phyloP scores from a whole-genome alignment of 2,113 vertebrate species.

The Grantiella picta region DNA sequence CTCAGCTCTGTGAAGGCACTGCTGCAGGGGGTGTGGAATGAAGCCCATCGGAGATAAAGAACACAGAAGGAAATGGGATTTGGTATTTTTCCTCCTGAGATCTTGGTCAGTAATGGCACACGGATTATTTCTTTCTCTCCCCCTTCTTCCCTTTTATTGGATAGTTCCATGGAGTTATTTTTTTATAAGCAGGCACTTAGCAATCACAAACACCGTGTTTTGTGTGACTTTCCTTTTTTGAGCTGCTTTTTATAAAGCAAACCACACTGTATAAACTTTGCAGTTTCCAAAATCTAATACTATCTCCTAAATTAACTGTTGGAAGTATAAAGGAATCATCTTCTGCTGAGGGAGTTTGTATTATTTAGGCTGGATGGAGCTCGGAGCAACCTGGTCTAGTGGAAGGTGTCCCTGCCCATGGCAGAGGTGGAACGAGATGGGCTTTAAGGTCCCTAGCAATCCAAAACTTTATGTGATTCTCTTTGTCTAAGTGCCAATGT shows the following conservation, averaged over 20 bases:
- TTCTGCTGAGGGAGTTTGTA: neutral
- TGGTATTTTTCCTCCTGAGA: neutral
- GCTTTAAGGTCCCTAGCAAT: no score
- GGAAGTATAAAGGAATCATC: neutral
- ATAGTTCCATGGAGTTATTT: neutral
- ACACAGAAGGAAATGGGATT: neutral
- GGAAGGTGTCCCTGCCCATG: neutral
- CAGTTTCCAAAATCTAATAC: neutral
- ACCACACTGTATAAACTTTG: neutral
- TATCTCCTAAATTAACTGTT: neutral
- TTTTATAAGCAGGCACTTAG: neutral
- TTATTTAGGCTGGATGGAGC: neutral
- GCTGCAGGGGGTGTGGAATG: neutral
- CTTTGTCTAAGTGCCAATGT: neutral
- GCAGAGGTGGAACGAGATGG: neutral
- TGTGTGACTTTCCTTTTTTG: neutral
- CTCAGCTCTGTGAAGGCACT: no score
- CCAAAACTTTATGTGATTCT: neutral
- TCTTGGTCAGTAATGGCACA: neutral
- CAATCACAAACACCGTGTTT: neutral
- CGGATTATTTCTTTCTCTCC: neutral
- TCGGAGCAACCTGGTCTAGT: neutral
- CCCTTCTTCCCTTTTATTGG: neutral
- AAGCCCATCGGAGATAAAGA: neutral
- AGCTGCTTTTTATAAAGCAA: neutral